phyloP scores from a whole-genome alignment of 2,888 invertebrate species.

The Encarsia formosa region DNA sequence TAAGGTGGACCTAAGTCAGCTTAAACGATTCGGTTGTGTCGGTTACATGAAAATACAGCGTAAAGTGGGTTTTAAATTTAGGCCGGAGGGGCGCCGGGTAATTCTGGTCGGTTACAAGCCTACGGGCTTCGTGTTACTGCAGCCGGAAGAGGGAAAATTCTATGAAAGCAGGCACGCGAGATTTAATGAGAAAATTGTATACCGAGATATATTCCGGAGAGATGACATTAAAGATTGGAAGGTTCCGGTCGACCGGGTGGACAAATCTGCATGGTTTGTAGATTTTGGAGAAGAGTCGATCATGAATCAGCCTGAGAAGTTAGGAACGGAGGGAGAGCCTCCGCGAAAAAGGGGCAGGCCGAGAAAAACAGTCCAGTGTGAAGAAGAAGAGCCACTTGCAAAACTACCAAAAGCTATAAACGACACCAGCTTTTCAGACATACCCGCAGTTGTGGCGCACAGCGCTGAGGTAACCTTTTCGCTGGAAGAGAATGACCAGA shows the following conservation, averaged over 20 bases:
- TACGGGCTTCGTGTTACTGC: no score
- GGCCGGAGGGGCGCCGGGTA: neutral
- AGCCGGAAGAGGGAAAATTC: no score
- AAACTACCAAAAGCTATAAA: neutral
- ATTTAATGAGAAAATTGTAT: conserved; percentile 29
- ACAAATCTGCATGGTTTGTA: no score
- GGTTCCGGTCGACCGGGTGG: no score
- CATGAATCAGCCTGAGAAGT: neutral
- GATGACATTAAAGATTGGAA: no score
- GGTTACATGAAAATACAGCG: neutral
- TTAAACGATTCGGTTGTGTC: neutral
- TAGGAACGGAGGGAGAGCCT: conserved; percentile 2
- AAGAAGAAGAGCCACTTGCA: neutral
- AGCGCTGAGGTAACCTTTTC: no score
- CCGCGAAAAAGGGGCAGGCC: neutral
- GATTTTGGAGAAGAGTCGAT: neutral
- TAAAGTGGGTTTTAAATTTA: neutral
- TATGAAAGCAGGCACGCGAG: conserved; percentile 31
- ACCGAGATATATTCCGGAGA: neutral
- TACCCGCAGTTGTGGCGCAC: neutral
- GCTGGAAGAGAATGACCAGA: conserved; percentile 8
- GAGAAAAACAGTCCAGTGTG: no score
- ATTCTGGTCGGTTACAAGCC: neutral
- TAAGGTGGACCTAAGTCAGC: neutral
- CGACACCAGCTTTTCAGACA: neutral